phyloP scores from a whole-genome alignment of 2,797 vertebrate species.

The Aotus griseimembra region DNA sequence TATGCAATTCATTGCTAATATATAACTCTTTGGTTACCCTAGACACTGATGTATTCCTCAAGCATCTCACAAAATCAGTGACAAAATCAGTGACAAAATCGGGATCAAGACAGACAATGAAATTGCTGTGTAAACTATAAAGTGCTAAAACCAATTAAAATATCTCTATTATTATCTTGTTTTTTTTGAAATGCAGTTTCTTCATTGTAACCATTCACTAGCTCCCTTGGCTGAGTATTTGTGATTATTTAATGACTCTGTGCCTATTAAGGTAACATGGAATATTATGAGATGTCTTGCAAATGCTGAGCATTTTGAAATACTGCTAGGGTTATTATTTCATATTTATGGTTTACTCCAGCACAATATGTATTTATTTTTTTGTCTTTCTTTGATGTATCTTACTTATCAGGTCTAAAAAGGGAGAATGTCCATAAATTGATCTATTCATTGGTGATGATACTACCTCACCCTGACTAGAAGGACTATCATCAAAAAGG shows the following conservation, averaged over 20 bases:
- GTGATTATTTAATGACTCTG: not conserved
- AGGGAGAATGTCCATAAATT: not conserved
- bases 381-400: not conserved
- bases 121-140: not conserved
- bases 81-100: not conserved
- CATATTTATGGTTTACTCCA: not conserved
- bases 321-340: not conserved
- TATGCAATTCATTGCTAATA: not conserved
- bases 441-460: not conserved
- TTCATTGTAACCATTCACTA: not conserved
- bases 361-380: not conserved
- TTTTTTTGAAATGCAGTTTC: not conserved
- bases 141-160: not conserved
- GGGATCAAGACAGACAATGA: not conserved
- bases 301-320: constrained; percentile 4
- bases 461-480: not conserved
- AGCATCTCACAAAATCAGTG: not conserved
- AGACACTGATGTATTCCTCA: not conserved
- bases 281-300: not conserved
- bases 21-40: not conserved
- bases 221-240: not conserved
- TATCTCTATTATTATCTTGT: not conserved
- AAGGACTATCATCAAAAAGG: not conserved
- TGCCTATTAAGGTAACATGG: not conserved
- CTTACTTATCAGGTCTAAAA: not conserved